These are phyloP conservation scores for Aplochiton taeniatus DNA, from an alignment of 2,797 vertebrate species.

Conservation along the genomic window DNA sequence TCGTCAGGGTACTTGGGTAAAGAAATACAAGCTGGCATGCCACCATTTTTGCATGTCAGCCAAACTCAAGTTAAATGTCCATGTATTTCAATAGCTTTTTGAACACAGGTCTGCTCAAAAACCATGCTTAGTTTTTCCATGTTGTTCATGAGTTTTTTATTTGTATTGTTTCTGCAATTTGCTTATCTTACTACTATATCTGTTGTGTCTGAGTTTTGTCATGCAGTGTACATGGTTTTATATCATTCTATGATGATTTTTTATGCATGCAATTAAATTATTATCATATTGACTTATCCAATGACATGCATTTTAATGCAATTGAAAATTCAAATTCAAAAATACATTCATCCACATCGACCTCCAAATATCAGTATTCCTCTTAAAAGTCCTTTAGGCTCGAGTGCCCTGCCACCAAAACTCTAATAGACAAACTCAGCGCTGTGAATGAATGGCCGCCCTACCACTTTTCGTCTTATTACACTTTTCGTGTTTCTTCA, in stretches of 20 bases:
- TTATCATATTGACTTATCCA: neutral
- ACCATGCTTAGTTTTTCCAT: no score
- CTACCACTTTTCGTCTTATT: constrained; percentile 55
- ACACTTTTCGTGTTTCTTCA: constrained; percentile 58
- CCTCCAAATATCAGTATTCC: constrained; percentile 41
- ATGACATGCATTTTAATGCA: no score
- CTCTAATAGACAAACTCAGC: constrained; percentile 54
- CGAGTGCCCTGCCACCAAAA: constrained; percentile 7
- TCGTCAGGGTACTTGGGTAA: no score
- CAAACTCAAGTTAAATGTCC: no score
- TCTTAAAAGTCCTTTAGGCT: constrained; percentile 46
- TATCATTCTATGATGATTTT: constrained; percentile 6
- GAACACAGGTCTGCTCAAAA: no score
- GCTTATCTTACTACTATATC: neutral
- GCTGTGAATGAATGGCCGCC: constrained; percentile 54
- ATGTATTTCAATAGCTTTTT: no score
- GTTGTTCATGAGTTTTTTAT: no score
- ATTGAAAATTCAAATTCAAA: constrained; percentile 2
- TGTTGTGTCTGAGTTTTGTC: constrained; percentile 4
- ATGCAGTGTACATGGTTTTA: neutral
- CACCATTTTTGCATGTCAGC: no score
- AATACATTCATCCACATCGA: constrained; percentile 2
- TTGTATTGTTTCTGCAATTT: neutral
- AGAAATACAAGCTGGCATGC: no score
- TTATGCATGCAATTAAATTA: constrained; percentile 16